Base-by-base conservation (phyloP, 2,113 vertebrate species). In the Ceyx melanurus region DNA sequence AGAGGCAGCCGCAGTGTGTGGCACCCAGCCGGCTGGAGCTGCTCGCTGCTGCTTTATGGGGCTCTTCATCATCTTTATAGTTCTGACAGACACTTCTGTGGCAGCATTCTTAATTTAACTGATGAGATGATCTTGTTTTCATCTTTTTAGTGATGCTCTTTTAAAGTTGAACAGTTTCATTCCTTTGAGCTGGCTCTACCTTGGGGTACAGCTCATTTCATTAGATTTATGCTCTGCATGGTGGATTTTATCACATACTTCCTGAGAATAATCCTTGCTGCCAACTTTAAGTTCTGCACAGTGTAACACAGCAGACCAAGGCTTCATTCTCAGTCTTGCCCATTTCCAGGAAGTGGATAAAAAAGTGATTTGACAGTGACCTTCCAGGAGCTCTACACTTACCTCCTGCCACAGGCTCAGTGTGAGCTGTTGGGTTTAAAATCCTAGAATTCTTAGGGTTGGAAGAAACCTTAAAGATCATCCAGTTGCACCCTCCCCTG, bases 81-180 rank as follows among this genome's bases (percentile, higher is more conserved):
- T 51, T 82, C 46, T 88, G 91, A 94, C 88, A 95, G 89, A 60
- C 64, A 45, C 75, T 92, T 85, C 62, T 87, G 78, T 85, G 82
- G 71, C 71, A 82, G 78, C 25, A 54, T 89, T 92, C 82, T 92
- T 91, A 68, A 83, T 88, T 77, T 71, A 92, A 91, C 75, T 92
- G 89, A 77, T 80, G 82, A 77, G 75, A 48, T 0, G 18, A 74
- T 67, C 94, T 87, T 67, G 71, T 92, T 94, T 86, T 82, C 35
- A 4, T 88, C 78, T 60, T 82, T 64, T 67, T 28, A 50, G 78
- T 77, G 57, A 71, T 81, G 64, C 25, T 94, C 15, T 73, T 85
- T 68, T 74, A 56, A 91, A 88, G 82, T 23, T 33, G 72, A 81
- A 75, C 65, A 16, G 94, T 65, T 80, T 40, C 22, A 37, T 93